Conservation (phyloP, 2,797 vertebrate species). For the Anguilla megastoma region DNA sequence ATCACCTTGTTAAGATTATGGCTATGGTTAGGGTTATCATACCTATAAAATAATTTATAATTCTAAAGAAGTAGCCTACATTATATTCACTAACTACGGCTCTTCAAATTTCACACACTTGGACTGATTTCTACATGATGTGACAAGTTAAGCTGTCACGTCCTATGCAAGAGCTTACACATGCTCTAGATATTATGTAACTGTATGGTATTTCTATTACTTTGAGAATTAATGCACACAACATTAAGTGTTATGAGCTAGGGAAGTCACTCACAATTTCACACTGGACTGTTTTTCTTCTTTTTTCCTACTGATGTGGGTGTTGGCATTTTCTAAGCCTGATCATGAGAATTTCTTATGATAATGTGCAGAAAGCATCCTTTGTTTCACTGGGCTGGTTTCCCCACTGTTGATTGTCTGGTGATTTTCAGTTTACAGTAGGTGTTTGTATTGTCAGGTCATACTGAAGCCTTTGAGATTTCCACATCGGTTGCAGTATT, state of each 20-base stretch:
- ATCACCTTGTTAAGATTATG: background rate
- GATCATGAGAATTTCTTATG: slow-evolving; percentile 32
- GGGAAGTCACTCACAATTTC: background rate
- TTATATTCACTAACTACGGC: background rate
- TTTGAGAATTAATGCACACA: background rate
- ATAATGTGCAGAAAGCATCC: background rate
- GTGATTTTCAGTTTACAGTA: slow-evolving; percentile 23
- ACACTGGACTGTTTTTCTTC: background rate
- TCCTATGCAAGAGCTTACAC: background rate
- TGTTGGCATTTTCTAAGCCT: slow-evolving; percentile 24
- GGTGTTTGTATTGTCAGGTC: slow-evolving; percentile 7
- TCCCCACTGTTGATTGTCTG: slow-evolving; percentile 14
- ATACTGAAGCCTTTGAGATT: background rate
- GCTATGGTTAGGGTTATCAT: background rate
- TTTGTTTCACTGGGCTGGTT: slow-evolving; percentile 18
- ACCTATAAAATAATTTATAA: background rate
- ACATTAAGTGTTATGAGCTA: background rate
- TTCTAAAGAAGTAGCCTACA: background rate
- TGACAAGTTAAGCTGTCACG: background rate
- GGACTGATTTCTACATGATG: background rate
- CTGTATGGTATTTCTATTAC: background rate
- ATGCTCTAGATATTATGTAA: background rate
- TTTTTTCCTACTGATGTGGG: background rate
- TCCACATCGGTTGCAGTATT: background rate
- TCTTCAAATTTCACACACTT: background rate